Evolutionary conservation across 2,113 vertebrate species (phyloP), one percentile per base, ranked within the genome.

Genomic region (Tragelaphus strepsiceros): DNA sequence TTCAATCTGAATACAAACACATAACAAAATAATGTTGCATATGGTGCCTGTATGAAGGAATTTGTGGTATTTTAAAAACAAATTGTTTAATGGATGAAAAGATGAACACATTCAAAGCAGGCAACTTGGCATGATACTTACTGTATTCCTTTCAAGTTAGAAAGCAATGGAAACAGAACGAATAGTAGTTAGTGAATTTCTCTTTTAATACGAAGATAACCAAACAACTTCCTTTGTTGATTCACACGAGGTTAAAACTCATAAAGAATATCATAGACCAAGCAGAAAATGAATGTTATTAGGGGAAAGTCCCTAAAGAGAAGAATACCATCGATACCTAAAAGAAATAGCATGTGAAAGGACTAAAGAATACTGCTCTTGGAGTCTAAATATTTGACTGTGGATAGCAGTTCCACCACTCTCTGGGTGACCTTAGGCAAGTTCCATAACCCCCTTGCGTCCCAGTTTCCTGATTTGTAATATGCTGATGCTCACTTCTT

Each of bases 131-230:
- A 49, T 67, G 97, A 98, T 99, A 99, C 99, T 99, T 99, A 99
- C 99, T 78, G 98, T 96, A 92, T 97, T 99, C 98, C 86, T 98
- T 99, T 98, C 98, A 97, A 97, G 98, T 97, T 91, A 98, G 99
- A 98, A 97, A 98, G 99, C 99, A 98, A 97, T 78, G 97, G 96
- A 96, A 97, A 98, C 84, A 99, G 98, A 99, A 99, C 0, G 82
- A 97, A 98, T 85, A 99, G 96, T 98, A 85, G 6, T 99, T 99
- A 99, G 98, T 98, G 83, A 97, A 91, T 26, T 59, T 90, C 90
- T n/a, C 12, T 91, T 90, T 92, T 53, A 51, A 78, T 24, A 78
- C 0, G 0, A 19, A 2, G 17, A 98, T 77, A 97, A 91, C 21
- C 62, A 88, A 86, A 80, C 13, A 49, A 92, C 49, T 97, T 96